These are phyloP conservation scores for Heteromormyrus szaboi DNA, from an alignment of 2,797 vertebrate genomes.

Conservation along the genomic window DNA sequence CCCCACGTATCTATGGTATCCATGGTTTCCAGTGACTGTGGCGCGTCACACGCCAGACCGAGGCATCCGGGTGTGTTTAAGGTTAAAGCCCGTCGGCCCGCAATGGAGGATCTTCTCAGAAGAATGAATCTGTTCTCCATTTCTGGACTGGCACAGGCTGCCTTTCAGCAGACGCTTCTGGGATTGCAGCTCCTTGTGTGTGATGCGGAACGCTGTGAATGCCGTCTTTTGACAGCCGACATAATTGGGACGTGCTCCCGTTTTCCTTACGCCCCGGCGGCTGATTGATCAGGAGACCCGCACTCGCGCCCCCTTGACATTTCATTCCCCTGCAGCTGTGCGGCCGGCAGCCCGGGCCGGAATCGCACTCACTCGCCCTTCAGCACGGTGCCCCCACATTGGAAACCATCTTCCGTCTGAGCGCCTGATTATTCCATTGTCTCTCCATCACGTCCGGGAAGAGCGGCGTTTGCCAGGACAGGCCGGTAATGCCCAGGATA, in stretches of 20 bases:
- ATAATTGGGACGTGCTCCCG: neutral
- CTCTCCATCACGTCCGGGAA: conserved; percentile 25
- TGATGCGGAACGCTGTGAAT: neutral
- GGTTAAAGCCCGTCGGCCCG: neutral
- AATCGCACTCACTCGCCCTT: neutral
- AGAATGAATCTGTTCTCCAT: neutral
- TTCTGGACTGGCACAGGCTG: neutral
- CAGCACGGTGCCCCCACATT: neutral
- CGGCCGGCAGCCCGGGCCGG: neutral
- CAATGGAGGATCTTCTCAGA: neutral
- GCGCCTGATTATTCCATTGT: conserved; percentile 33
- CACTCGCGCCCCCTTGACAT: conserved; percentile 2
- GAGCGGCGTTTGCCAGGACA: neutral
- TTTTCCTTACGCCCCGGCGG: neutral
- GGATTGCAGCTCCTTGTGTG: neutral
- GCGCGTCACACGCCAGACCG: neutral
- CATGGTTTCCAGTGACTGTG: neutral
- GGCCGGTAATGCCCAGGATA: neutral
- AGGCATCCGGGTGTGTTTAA: neutral
- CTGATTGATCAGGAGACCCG: neutral
- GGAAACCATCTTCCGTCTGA: conserved; percentile 27
- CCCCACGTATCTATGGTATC: neutral
- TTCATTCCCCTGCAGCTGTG: conserved; percentile 39
- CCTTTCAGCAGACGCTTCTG: neutral
- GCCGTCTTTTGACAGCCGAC: neutral